phyloP scores from a whole-genome alignment of 2,797 vertebrate species.

The Peromyscus eremicus region DNA sequence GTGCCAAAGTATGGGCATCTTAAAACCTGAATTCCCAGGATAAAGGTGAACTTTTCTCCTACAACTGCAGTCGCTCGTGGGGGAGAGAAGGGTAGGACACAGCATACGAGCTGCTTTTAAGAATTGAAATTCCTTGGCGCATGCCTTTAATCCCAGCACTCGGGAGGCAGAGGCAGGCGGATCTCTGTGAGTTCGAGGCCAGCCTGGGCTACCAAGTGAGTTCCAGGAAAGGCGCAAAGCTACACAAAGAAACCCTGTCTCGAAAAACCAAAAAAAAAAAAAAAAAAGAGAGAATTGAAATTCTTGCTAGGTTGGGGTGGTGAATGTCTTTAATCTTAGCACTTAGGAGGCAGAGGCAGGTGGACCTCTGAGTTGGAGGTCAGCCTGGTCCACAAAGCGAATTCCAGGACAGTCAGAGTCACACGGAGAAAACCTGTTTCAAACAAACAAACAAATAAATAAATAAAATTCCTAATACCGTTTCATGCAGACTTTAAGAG shows the following conservation, averaged over 20 bases:
- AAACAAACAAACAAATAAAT: not conserved
- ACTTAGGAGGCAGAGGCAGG: not conserved
- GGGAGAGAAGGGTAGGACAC: not conserved
- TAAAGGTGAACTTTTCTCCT: not conserved
- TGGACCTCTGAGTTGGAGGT: not conserved
- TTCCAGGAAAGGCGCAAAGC: too few species aligned
- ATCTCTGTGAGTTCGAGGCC: too few species aligned
- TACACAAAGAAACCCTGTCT: too few species aligned
- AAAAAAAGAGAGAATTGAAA: constrained; percentile 55
- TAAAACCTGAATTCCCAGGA: not conserved
- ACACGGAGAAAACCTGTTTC: not conserved
- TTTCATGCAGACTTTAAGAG: constrained; percentile 6
- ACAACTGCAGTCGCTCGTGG: not conserved
- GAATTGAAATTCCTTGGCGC: constrained; percentile 37
- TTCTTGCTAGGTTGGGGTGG: not conserved
- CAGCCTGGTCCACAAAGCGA: too few species aligned
- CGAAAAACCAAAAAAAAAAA: too few species aligned
- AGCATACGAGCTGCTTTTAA: not conserved
- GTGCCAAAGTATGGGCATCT: not conserved
- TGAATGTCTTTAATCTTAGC: not conserved
- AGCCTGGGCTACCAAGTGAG: too few species aligned
- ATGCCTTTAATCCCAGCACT: too few species aligned
- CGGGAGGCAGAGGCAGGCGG: too few species aligned
- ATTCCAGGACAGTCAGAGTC: not conserved
- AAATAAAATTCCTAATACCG: not conserved